Percentiles rank a stretch among this genome's conserved stretches.
Conservation (phyloP, 2,113 vertebrate genomes). For the Falco punctatus region DNA sequence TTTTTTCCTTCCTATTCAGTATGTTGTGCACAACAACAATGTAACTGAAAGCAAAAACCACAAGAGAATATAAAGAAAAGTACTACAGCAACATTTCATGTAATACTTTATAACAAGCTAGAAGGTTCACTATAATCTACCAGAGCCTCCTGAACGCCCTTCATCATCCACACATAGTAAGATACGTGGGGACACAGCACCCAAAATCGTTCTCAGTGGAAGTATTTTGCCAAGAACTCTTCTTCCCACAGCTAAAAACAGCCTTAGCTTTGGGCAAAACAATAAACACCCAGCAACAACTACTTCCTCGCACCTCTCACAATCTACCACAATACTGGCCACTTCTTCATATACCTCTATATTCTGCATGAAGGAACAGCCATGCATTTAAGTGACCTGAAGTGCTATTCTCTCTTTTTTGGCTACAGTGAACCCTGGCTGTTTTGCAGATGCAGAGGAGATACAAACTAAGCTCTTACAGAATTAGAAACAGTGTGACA, state of each 20-base stretch:
- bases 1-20: background rate
- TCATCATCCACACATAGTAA: background rate
- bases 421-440: background rate
- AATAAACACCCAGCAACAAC: background rate
- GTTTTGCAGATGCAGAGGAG: background rate
- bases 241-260: background rate
- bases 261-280: background rate
- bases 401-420: background rate
- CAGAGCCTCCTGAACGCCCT: background rate
- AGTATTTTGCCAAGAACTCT: background rate
- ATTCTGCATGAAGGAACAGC: background rate
- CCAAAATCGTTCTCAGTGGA: background rate
- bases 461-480: background rate
- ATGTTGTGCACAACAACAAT: background rate
- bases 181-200: background rate
- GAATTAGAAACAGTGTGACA: background rate
- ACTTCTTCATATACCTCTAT: background rate
- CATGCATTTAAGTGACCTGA: background rate
- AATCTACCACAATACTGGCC: background rate
- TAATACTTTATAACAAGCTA: background rate
- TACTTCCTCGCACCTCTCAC: background rate
- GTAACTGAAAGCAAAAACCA: background rate
- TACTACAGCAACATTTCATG: background rate
- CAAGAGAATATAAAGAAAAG: background rate
- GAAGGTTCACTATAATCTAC: background rate